Evolutionary conservation across 2,888 invertebrate genomes (phyloP), one percentile per base, ranked within the genome.

Genomic region (Apamea epomidion): DNA sequence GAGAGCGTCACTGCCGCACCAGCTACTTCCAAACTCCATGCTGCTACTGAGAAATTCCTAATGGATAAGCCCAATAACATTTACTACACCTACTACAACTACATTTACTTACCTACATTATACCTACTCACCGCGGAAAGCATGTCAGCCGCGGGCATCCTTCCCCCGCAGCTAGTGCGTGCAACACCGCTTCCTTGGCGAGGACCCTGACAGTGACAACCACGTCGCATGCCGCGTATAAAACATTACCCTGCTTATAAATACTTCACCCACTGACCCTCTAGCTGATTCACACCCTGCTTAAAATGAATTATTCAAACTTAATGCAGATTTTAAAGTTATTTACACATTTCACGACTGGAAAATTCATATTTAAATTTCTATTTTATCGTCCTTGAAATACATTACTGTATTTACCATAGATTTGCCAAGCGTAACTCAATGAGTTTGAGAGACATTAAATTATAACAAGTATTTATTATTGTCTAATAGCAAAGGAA

Each of bases 131-230:
- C 48, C 5, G 16, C 5, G 5, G 65, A 76, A 51, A 42, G n/a
- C 58, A 78, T 54, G 6, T 18, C 18, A 18, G 37, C 25, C 45
- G 45, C 48, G 62, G 62, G 25, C 32, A 37, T 37, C 42, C 29
- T 18, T 42, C 51, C 29, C 68, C 37, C 16, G 10, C 54, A 58
- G 37, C 25, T 16, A 51, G 74, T 80, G 80, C 86, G 83, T 88
- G 88, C 67, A 62, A n/a, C 74, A 37, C 21, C 37, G 65, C 62
- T 82, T 76, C 72, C 75, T 83, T 73, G 58, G 62, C 74, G 48
- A 79, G 76, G 76, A 73, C 72, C 64, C 45, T 65, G 80, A 82
- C 58, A 78, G 78, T 80, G 80, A 88, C 80, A 81, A 76, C 78
- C 21, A 21, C 54, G 65, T 74, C 68, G 74, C 76, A 80, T 74